phyloP scores from a whole-genome alignment of 1,140 invertebrate species.

The Grapholita molesta region DNA sequence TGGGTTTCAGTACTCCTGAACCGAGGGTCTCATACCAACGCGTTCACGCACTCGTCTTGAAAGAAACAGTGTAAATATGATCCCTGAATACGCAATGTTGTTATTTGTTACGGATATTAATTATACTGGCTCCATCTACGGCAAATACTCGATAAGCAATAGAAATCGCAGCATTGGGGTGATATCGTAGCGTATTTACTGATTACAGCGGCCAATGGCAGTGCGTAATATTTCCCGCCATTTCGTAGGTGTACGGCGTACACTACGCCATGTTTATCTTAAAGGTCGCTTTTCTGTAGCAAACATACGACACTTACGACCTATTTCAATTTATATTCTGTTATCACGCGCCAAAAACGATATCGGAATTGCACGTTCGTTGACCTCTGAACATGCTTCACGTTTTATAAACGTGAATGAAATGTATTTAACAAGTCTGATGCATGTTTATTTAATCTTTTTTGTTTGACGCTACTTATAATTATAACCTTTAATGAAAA shows the following conservation, averaged over 20 bases:
- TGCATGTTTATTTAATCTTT: not conserved
- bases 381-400: not conserved
- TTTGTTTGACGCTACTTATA: no score
- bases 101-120: not conserved
- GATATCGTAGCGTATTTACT: not conserved
- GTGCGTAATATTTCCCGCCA: not conserved
- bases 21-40: not conserved
- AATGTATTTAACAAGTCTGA: not conserved
- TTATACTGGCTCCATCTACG: not conserved
- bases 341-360: not conserved
- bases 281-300: not conserved
- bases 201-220: slow-evolving; percentile 2
- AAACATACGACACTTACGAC: not conserved
- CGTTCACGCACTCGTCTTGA: not conserved
- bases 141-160: not conserved
- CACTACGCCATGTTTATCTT: not conserved
- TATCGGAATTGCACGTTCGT: slow-evolving; percentile 1
- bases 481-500: no score
- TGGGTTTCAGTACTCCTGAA: slow-evolving; percentile 9
- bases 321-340: not conserved
- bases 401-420: not conserved
- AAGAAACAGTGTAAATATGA: not conserved
- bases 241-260: not conserved
- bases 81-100: no score
- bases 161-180: not conserved